Percentiles rank a stretch among this genome's conserved stretches.
phyloP scores from a whole-genome alignment of 2,113 vertebrate genomes.

The Osmerus mordax region DNA sequence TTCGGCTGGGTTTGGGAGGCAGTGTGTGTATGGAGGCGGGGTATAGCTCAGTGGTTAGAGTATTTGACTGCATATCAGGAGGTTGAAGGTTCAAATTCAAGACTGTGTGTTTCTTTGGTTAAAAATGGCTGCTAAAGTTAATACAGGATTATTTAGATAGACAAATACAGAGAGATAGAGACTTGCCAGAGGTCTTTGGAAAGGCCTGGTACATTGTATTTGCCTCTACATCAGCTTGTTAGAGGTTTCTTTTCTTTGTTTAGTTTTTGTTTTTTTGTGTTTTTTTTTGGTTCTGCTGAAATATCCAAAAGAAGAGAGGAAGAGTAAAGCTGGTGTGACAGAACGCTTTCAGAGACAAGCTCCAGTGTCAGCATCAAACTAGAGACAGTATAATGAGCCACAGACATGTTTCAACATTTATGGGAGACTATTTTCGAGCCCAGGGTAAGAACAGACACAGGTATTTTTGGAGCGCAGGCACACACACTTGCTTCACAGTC shows the following conservation, averaged over 20 bases:
- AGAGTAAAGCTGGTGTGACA: not conserved
- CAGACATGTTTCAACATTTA: constrained; percentile 25
- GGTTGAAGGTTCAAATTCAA: no score
- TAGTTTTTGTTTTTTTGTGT: not conserved
- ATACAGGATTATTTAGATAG: no score
- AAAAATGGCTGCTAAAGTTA: no score
- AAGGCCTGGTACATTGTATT: not conserved
- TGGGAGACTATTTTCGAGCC: constrained; percentile 7
- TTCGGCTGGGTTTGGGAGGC: constrained; percentile 4
- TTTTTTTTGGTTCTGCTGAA: not conserved
- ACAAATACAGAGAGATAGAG: no score
- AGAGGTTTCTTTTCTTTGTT: not conserved
- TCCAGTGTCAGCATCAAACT: not conserved
- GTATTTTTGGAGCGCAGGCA: constrained; percentile 22
- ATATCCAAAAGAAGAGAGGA: not conserved
- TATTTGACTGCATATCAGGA: no score
- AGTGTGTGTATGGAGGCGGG: not conserved
- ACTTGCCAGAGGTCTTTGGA: no score
- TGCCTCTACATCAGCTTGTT: not conserved
- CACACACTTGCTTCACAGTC: not conserved
- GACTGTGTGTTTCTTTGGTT: no score
- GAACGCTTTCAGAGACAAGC: not conserved
- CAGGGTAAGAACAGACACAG: not conserved
- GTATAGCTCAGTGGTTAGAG: no score
- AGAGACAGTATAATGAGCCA: constrained; percentile 20